Evolutionary conservation across 2,888 invertebrate genomes (phyloP), one percentile per base, ranked within the genome.

Genomic region (Hirtodrosophila duncani): DNA sequence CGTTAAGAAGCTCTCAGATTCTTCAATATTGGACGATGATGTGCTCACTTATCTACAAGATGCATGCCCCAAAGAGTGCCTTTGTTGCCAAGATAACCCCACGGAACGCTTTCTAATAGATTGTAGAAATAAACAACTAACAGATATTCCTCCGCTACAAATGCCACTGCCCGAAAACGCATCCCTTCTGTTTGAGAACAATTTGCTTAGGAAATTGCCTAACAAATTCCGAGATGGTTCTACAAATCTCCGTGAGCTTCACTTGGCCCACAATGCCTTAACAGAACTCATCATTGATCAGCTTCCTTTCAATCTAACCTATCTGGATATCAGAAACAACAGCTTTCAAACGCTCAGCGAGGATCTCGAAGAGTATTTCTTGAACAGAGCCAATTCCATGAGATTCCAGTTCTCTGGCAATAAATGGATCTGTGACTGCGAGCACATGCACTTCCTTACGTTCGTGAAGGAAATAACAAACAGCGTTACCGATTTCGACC

Each of bases 371-470:
- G 7, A 7, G 4, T 30, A n/a, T n/a, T 26, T n/a, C 5, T 52
- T 1, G 6, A 8, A 1, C 9, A 7, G 0, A 21, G 42, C 27
- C 4, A 2, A 1, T 18, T 42, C 4, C 4, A 11, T 1, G 7
- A 56, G 1, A 26, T 9, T 5, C 18, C 56, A 1, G 17, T 29
- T 52, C 6, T 23, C 27, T 1, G 49, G 24, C 7, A 61, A 56
- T 41, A 56, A 37, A 1, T 61, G 56, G 61, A 21, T 11, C 1
- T n/a, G n/a, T n/a, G n/a, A n/a, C n/a, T n/a, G n/a, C n/a, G n/a
- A n/a, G n/a, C n/a, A n/a, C n/a, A n/a, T n/a, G n/a, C n/a, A n/a
- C n/a, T n/a, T n/a, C n/a, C n/a, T n/a, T n/a, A n/a, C n/a, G n/a
- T n/a, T n/a, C n/a, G n/a, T n/a, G n/a, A n/a, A n/a, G n/a, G n/a